Conservation (phyloP, 2,113 vertebrate species). For the Prietella phreatophila region DNA sequence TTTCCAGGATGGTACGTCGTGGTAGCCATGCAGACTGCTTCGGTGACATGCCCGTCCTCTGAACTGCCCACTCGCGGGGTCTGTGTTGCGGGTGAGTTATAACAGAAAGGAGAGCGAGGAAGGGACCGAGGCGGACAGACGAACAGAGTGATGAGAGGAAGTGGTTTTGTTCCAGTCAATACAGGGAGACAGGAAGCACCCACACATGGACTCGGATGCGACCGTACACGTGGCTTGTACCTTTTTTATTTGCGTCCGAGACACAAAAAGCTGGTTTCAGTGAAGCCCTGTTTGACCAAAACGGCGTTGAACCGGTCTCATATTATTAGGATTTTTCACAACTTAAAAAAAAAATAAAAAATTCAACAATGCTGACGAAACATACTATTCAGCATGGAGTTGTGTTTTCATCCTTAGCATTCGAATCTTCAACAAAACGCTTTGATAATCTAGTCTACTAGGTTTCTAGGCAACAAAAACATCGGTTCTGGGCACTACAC, state of each 20-base stretch:
- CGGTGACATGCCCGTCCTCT: conserved; percentile 45
- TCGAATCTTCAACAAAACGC: not conserved
- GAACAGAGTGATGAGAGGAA: conserved; percentile 69
- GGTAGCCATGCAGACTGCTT: conserved; percentile 24
- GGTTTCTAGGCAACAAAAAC: not conserved
- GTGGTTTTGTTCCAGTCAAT: conserved; percentile 65
- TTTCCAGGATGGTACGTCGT: conserved; percentile 56
- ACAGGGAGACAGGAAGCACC: conserved; percentile 55
- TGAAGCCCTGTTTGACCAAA: not conserved
- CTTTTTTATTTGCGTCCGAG: not conserved
- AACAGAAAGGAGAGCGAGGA: conserved; percentile 73
- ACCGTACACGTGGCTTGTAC: conserved; percentile 47
- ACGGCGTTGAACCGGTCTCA: not conserved
- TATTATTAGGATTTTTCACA: not conserved
- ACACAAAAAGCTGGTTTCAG: not conserved
- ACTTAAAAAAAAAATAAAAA: not conserved
- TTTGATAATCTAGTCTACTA: not conserved
- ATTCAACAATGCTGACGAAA: not conserved
- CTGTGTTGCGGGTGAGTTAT: conserved; percentile 55
- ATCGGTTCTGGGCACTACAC: not conserved
- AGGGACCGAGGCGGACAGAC: conserved; percentile 57
- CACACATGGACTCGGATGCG: conserved; percentile 66
- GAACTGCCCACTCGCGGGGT: conserved; percentile 60
- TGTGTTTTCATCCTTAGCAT: not conserved
- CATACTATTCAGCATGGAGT: not conserved